phyloP scores from a whole-genome alignment of 2,797 vertebrate species.

The Cyclura pinguis region DNA sequence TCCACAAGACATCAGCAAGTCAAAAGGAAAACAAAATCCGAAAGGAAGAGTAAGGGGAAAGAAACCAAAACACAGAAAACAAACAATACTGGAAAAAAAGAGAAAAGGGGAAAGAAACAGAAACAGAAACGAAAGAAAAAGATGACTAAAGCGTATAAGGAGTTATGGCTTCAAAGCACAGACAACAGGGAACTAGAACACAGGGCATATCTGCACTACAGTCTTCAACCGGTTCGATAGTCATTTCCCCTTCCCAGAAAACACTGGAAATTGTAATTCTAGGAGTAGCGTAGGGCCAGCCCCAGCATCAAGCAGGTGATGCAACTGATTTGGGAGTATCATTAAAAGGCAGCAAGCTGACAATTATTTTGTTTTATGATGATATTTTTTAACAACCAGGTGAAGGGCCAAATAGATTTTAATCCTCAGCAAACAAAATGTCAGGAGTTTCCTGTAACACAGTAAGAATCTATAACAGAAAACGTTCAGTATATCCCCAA shows the following conservation, averaged over 20 bases:
- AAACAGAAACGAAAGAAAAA: constrained; percentile 74
- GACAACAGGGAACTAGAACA: constrained; percentile 79
- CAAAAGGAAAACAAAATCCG: constrained; percentile 68
- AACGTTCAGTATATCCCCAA: neutral
- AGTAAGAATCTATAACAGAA: neutral
- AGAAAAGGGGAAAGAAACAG: constrained; percentile 74
- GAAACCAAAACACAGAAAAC: constrained; percentile 71
- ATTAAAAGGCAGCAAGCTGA: neutral
- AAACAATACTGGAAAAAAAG: constrained; percentile 57
- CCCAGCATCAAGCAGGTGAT: neutral
- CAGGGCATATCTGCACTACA: neutral
- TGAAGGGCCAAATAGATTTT: neutral
- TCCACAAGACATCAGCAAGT: constrained; percentile 83
- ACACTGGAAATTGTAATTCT: constrained; percentile 4
- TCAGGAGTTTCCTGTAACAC: neutral
- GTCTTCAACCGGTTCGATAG: neutral
- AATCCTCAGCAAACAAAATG: neutral
- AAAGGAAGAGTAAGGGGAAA: constrained; percentile 28
- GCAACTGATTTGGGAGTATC: neutral
- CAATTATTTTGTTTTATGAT: neutral
- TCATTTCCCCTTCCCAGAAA: neutral
- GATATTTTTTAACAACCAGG: neutral
- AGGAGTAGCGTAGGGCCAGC: neutral
- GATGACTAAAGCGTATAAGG: constrained; percentile 87
- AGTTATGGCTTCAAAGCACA: constrained; percentile 90